Percentiles rank a stretch among this genome's conserved stretches.
phyloP scores from a whole-genome alignment of 2,797 vertebrate genomes.

The Paratrypauchen microcephalus region DNA sequence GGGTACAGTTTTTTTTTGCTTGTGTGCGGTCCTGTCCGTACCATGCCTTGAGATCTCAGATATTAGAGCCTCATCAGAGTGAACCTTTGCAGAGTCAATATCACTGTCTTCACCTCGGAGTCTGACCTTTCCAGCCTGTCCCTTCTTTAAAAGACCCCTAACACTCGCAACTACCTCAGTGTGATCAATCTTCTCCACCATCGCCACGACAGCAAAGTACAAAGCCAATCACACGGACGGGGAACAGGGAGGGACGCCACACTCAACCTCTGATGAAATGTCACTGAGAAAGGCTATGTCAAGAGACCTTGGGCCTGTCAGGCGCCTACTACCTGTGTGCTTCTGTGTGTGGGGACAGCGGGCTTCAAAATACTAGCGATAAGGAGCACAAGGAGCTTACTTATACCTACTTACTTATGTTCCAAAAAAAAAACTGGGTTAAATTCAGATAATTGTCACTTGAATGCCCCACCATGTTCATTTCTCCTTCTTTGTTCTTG shows the following conservation, averaged over 20 bases:
- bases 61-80: constrained; percentile 62
- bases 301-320: constrained; percentile 47
- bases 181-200: constrained; percentile 68
- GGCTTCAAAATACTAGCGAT: not conserved
- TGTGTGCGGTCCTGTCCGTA: constrained; percentile 19
- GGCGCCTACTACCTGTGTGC: constrained; percentile 16
- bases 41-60: constrained; percentile 40
- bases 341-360: not conserved
- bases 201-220: constrained; percentile 63
- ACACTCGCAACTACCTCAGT: constrained; percentile 17
- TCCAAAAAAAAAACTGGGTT: not conserved
- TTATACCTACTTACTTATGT: not conserved
- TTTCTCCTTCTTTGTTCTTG: too few relatives aligned
- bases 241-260: constrained; percentile 51
- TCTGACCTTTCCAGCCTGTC: constrained; percentile 66
- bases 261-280: constrained; percentile 68
- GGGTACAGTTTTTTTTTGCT: constrained; percentile 16
- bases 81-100: constrained; percentile 71
- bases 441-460: not conserved
- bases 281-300: constrained; percentile 63
- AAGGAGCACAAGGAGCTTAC: not conserved
- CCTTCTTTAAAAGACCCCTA: constrained; percentile 41
- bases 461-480: not conserved
- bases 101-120: constrained; percentile 65
- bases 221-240: constrained; percentile 69